phyloP scores from a whole-genome alignment of 2,113 vertebrate genomes.

The Cyprinodon variegatus region DNA sequence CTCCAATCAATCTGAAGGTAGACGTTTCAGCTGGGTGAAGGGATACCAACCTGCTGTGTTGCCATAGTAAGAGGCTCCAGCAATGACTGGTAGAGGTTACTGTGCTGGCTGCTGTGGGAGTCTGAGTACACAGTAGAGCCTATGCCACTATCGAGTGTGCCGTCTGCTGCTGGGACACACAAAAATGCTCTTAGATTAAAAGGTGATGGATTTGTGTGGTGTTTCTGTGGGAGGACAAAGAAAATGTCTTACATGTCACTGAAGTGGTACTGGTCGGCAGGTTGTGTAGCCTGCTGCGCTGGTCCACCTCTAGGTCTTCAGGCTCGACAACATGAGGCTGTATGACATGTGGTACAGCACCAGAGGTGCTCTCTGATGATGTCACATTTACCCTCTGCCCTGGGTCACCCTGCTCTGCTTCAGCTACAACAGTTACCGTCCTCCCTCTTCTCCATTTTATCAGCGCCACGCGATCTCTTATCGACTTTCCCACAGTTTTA shows the following conservation, averaged over 20 bases:
- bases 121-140: slow-evolving; percentile 93
- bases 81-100: slow-evolving; percentile 88
- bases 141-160: slow-evolving; percentile 93
- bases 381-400: slow-evolving; percentile 55
- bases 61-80: slow-evolving; percentile 81
- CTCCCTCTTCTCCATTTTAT: slow-evolving; percentile 93
- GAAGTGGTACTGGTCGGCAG: slow-evolving; percentile 88
- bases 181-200: slow-evolving; percentile 32
- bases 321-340: slow-evolving; percentile 78
- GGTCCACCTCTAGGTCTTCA: slow-evolving; percentile 87
- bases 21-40: slow-evolving; percentile 42
- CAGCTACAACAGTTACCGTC: slow-evolving; percentile 80
- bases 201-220: background rate
- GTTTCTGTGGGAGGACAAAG: background rate
- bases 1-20: slow-evolving; percentile 47
- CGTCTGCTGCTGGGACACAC: slow-evolving; percentile 83
- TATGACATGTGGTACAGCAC: slow-evolving; percentile 62
- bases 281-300: slow-evolving; percentile 81
- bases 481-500: slow-evolving; percentile 94
- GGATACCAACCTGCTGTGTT: slow-evolving; percentile 83
- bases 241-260: slow-evolving; percentile 86
- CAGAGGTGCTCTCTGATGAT: slow-evolving; percentile 63
- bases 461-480: slow-evolving; percentile 89
- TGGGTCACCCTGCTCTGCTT: slow-evolving; percentile 75
- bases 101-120: slow-evolving; percentile 93